Base-by-base conservation (phyloP, 2,113 vertebrate species). In the Albula glossodonta region DNA sequence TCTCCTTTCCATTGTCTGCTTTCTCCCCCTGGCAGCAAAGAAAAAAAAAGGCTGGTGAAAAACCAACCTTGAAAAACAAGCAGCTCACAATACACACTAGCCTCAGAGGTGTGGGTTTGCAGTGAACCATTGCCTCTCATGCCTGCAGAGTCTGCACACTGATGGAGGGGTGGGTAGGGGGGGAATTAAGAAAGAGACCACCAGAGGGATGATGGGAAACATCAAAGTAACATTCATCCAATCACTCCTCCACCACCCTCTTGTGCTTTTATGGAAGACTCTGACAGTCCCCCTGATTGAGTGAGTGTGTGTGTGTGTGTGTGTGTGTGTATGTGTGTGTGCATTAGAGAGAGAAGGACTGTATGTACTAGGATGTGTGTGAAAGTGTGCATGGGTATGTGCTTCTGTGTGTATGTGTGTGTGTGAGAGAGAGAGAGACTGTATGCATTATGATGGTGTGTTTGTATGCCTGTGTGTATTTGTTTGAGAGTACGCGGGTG, bases 131-230 rank as follows among this genome's bases (percentile, higher is more conserved):
- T 83, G 87, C 87, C 87, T 63, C 81, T 56, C 60, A 74, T 80
- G 80, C 79, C 85, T 82, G 86, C 22, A 84, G 81, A 88, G 87
- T 85, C 82, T 83, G 81, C 88, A 74, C 83, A 52, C 82, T 81
- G 25, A 83, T 53, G 19, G 3, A 74, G 83, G 50, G 48, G 60
- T 53, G 70, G 78, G 83, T 79, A 79, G 84, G 66, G 60, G 48
- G 83, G 49, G 85, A 8, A 70, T 52, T 82, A 48, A 87, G 63
- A 84, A 49, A 85, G 77, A 83, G 87, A 80, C 19, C 15, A 22
- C 51, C 77, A 70, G 53, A 80, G 57, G 49, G 50, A 74, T 83
- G 57, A 51, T 49, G 25, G 49, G 9, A 82, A 86, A 81, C 86
- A 77, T 83, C 70, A 87, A 85, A 87, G 51, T 51, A 50, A 60